Evolutionary conservation across 2,113 vertebrate species (phyloP), one percentile per base, ranked within the genome.

Genomic region (Erythrocercus mccallii): DNA sequence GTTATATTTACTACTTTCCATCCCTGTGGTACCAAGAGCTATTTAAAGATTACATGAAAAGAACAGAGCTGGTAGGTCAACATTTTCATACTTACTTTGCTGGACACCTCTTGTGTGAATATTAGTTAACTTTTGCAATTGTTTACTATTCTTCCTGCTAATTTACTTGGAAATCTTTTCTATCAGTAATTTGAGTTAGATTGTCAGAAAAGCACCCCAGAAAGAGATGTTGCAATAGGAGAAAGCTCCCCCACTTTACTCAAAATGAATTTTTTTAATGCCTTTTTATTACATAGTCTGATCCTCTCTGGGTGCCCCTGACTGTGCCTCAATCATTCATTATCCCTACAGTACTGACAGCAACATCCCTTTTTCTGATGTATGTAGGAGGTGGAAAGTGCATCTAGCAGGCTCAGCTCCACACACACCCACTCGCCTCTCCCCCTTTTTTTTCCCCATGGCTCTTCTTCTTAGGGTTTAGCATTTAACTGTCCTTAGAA

Each of bases 381-480:
- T 1, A 1, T 54, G 74, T 73, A 44, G 30, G 58, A 86, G 37
- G 54, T 57, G 22, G 42, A 89, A 93, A 84, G n/a, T 40, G 17
- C 56, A 66, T 66, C 88, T 78, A 84, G 51, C 42, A 73, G 71
- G 42, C 35, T 79, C 47, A 79, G 71, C 30, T 64, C 40, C 31
- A 10, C 16, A 33, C 31, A 10, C 16, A 33, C 11, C 15, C 14
- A 35, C 10, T 3, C 2, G 0, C 2, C 4, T 18, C 1, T 7
- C 3, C 3, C 7, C 1, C 1, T 0, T 17, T 57, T 42, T 31
- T 47, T 47, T 9, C 3, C 20, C 11, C 14, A 53, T 37, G 27
- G 42, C 8, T 66, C 12, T 33, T 60, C 14, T 71, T 64, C 15
- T 37, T 38, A 70, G 5, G 4, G 8, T 48, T 82, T 68, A 76